Evolutionary conservation across 2,113 vertebrate genomes (phyloP).

Genomic region (Pygoscelis antarcticus): DNA sequence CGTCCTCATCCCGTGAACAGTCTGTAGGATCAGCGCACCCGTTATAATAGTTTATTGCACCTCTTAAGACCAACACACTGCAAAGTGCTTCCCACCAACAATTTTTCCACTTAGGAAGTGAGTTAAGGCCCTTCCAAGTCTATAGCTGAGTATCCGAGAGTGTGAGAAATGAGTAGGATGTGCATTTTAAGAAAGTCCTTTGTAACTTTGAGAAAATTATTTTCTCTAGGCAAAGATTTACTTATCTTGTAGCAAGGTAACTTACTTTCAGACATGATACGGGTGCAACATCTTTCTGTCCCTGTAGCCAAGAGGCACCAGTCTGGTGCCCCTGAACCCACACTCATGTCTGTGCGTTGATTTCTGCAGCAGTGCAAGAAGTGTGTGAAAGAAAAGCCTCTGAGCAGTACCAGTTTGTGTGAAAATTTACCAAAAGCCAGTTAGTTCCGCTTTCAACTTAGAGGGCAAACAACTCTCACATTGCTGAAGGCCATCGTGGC

Average conservation of each 20-base stretch:
- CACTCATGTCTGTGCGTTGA: fast-evolving
- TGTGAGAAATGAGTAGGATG: not conserved
- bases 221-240: not conserved
- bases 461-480: not conserved
- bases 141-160: not conserved
- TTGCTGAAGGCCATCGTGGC: not conserved
- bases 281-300: fast-evolving
- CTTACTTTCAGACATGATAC: not conserved
- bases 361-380: not conserved
- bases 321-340: not conserved
- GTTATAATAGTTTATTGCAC: not conserved
- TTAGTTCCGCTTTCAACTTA: not conserved
- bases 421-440: not conserved
- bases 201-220: not conserved
- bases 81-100: not conserved
- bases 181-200: not conserved
- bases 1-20: not conserved
- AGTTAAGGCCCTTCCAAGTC: not conserved
- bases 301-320: not conserved
- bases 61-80: not conserved
- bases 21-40: not conserved
- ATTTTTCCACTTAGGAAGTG: not conserved
- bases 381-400: not conserved
- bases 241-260: not conserved
- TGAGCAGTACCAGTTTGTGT: not conserved